phyloP scores from a whole-genome alignment of 1,140 invertebrate species.

The Papilio glaucus region DNA sequence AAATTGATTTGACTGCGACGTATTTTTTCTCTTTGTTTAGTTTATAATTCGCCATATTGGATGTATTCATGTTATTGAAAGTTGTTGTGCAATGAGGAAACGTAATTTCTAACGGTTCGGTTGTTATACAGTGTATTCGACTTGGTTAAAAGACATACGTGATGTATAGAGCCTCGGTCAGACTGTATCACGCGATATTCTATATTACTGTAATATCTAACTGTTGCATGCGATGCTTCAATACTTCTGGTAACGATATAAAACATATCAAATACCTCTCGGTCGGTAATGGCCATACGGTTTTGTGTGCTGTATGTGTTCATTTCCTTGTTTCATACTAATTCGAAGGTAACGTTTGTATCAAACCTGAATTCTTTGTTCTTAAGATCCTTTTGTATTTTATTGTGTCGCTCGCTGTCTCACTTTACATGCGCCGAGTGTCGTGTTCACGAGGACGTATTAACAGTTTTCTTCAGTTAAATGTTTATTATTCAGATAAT shows the following conservation, averaged over 20 bases:
- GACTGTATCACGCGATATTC: constrained; percentile 58
- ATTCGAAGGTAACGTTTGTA: constrained; percentile 33
- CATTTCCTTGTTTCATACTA: constrained; percentile 25
- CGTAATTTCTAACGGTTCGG: constrained; percentile 27
- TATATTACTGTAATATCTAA: constrained; percentile 64
- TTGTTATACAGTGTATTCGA: constrained; percentile 31
- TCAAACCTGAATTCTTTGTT: constrained; percentile 35
- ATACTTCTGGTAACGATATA: constrained; percentile 37
- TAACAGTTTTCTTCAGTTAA: not conserved
- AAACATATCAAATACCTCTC: not conserved
- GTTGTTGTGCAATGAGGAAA: constrained; percentile 61
- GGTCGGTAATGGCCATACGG: too few relatives aligned
- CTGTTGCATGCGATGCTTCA: constrained; percentile 58
- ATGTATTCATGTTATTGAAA: constrained; percentile 41
- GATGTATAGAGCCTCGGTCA: constrained; percentile 48
- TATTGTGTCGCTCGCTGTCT: not conserved
- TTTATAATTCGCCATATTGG: constrained; percentile 12
- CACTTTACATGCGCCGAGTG: constrained; percentile 24
- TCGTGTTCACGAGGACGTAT: constrained; percentile 3
- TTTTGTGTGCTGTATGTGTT: too few relatives aligned
- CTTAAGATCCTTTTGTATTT: constrained; percentile 18
- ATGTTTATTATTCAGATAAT: not conserved
- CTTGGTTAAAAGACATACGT: constrained; percentile 37
- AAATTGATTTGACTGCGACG: not conserved
- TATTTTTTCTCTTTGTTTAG: not conserved